Base-by-base conservation (phyloP, 2,888 invertebrate genomes). In the Lysandra bellargus region DNA sequence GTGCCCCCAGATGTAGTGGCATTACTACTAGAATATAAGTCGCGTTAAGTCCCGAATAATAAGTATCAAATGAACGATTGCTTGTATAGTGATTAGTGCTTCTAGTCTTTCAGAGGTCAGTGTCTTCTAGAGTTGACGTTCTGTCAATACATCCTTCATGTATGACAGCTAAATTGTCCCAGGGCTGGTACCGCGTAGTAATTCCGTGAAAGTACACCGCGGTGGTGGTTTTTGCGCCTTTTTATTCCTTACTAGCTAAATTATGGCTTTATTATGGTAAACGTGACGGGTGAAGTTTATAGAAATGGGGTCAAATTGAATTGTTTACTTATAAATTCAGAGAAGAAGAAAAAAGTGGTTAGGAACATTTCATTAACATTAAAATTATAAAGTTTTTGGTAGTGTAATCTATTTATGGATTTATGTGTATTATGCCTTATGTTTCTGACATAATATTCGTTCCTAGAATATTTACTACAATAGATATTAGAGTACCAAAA, bases 81-180 rank as follows among this genome's bases (percentile, higher is more conserved):
- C 23, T 23, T 23, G 23, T 23, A 23, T 23, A 23, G 6, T 37
- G 37, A 7, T 4, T n/a, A 44, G 6, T 37, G 37, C 44, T 4
- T 69, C 69, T 17, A 69, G 69, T 14, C 14, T 33, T 69, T 33
- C 33, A 12, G 14, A 69, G 5, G 14, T 69, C 33, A 1, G 14
- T 33, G 69, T 14, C 33, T 0, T 80, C 80, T 73, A 53, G 73
- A 82, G 80, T 82, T 83, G 82, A 82, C 81, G 79, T 80, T 82
- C 80, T 78, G 81, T 82, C 84, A 81, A 84, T 83, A 84, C 81
- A 83, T 84, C 81, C 57, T 79, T 79, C 57, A 77, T 79, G 77
- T 83, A 82, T 84, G 85, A 85, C 85, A 85, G 84, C 82, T 83
- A 84, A 85, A 85, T 85, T 85, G 82, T 78, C 9, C 82, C 81